Percentiles rank a stretch among this genome's conserved stretches.
Evolutionary conservation across 2,797 vertebrate species (phyloP).

Genomic region (Sebastiscus tertius): DNA sequence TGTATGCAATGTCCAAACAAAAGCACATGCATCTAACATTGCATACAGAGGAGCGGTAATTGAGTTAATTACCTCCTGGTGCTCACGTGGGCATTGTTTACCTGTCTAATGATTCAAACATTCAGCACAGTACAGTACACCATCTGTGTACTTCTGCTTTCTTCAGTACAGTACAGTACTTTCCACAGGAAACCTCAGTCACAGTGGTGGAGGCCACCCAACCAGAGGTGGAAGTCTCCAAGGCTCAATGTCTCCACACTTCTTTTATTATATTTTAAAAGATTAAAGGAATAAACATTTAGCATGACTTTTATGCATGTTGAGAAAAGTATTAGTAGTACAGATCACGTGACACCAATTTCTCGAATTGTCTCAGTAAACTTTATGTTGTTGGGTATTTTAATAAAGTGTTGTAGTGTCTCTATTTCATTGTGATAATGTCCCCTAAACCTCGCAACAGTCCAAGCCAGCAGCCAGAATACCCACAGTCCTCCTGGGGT

Average conservation of each 20-base stretch:
- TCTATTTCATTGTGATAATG: neutral
- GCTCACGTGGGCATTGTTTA: conserved; percentile 1
- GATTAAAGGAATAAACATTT: neutral
- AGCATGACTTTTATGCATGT: neutral
- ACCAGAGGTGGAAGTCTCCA: conserved; percentile 31
- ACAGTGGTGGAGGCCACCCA: conserved; percentile 40
- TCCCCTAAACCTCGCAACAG: neutral
- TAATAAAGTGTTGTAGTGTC: neutral
- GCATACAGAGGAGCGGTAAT: conserved; percentile 11
- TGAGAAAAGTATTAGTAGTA: neutral
- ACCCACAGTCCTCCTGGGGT: conserved; percentile 36
- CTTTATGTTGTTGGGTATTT: too few species aligned
- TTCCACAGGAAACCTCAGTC: conserved; percentile 75
- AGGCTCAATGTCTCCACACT: neutral
- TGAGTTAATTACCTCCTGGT: conserved; percentile 13
- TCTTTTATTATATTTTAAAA: neutral
- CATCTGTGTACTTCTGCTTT: conserved; percentile 66
- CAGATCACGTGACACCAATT: neutral
- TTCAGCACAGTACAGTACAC: conserved; percentile 28
- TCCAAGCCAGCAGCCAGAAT: conserved; percentile 7
- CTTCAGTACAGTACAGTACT: conserved; percentile 51
- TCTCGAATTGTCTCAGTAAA: neutral
- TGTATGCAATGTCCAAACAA: conserved; percentile 6
- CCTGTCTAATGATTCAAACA: conserved; percentile 37
- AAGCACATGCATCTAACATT: neutral